Evolutionary conservation across 2,797 vertebrate species (phyloP).

Genomic region (Pogonophryne albipinna): DNA sequence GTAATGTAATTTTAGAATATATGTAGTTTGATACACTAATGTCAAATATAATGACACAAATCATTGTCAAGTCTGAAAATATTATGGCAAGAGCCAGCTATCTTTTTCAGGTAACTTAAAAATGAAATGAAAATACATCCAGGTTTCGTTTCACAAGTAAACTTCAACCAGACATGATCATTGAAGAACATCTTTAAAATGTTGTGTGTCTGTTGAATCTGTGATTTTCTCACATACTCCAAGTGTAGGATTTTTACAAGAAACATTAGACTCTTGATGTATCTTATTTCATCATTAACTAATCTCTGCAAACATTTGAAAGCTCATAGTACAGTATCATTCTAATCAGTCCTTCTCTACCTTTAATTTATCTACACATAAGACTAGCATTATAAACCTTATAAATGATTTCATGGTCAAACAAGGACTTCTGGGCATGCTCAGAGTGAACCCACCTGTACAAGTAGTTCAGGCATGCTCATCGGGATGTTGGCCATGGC

Average conservation of each 20-base stretch:
- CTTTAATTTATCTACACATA: not conserved
- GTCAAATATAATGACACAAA: too few relatives aligned
- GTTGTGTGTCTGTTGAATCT: not conserved
- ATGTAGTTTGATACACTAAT: too few relatives aligned
- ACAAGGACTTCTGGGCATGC: not conserved
- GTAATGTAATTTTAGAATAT: too few relatives aligned
- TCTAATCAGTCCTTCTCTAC: not conserved
- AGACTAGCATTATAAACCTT: not conserved
- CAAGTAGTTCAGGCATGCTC: conserved; percentile 72
- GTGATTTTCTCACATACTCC: not conserved
- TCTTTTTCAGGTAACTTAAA: too few relatives aligned
- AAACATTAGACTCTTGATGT: not conserved
- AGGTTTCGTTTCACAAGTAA: not conserved
- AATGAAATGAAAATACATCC: not conserved
- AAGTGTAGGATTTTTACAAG: not conserved
- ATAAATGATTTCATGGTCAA: not conserved
- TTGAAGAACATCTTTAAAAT: not conserved
- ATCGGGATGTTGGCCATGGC: conserved; percentile 77
- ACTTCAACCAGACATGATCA: not conserved
- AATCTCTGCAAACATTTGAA: not conserved
- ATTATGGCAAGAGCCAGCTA: too few relatives aligned
- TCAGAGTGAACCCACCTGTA: conserved; percentile 73
- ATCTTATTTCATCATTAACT: not conserved
- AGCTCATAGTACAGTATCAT: not conserved
- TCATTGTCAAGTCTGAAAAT: too few relatives aligned